These are phyloP conservation scores for Isurus oxyrinchus DNA, from an alignment of 2,113 vertebrate genomes.

Conservation along the genomic window DNA sequence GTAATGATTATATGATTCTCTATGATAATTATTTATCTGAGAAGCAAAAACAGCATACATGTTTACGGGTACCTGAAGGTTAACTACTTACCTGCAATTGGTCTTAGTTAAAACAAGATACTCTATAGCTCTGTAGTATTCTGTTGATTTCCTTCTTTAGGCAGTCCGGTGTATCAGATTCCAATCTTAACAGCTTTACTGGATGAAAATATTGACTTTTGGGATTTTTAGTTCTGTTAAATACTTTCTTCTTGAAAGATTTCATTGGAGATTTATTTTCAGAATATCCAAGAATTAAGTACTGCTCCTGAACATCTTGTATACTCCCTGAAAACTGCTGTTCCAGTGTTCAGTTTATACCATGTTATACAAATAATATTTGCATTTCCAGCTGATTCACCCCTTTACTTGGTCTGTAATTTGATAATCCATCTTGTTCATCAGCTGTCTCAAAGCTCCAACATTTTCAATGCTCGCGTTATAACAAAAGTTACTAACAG, in stretches of 20 bases:
- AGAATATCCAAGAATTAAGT: background rate
- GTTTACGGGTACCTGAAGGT: background rate
- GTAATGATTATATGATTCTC: background rate
- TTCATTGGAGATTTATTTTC: background rate
- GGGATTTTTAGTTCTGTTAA: background rate
- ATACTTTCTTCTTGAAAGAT: background rate
- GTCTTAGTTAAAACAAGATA: background rate
- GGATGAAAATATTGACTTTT: background rate
- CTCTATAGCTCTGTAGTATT: background rate
- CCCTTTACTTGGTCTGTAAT: background rate
- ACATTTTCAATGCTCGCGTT: background rate
- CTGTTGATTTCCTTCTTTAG: background rate
- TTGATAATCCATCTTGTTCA: background rate
- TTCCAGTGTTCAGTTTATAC: background rate
- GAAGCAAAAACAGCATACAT: background rate
- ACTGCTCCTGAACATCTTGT: background rate
- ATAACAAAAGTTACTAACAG: background rate
- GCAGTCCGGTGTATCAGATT: background rate
- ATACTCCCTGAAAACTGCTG: background rate
- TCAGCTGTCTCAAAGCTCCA: background rate
- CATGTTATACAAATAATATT: background rate
- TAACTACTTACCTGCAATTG: background rate
- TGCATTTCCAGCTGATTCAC: background rate
- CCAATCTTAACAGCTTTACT: slow-evolving; percentile 21
- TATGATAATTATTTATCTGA: background rate